Evolutionary conservation across 2,888 invertebrate species (phyloP), one percentile per base, ranked within the genome.

Genomic region (Leucophora obtusa): DNA sequence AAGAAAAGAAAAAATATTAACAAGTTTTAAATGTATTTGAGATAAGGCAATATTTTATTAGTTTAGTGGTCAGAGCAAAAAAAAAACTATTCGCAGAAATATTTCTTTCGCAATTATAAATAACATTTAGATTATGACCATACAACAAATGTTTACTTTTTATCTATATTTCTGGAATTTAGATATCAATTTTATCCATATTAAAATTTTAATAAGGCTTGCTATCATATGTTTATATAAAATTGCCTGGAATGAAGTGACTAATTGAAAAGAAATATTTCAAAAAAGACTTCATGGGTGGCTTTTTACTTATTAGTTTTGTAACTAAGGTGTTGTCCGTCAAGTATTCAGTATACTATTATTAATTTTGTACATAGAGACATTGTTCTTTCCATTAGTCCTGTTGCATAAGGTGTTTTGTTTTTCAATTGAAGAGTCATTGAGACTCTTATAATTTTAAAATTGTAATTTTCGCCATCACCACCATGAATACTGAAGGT

Each of bases 381-480:
- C 47, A 28, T 21, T 28, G 18, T 47, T 24, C 9, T 62, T 62
- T 47, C 9, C 47, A 47, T 15, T 62, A 17, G 47, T 62, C 47
- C 62, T 62, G 47, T 43, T 47, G 9, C 11, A 24, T 62, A 24
- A 10, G 15, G 10, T 62, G 62, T 47, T 47, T 47, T 47, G 14
- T 14, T n/a, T 10, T n/a, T 47, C 24, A 24, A 62, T 62, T 62
- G 62, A 28, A 28, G 28, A 47, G 62, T 24, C 24, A 62, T 62
- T 62, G 43, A 47, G n/a, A 47, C 43, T 47, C 1, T 43, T 47
- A n/a, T 47, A n/a, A 47, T 3, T 47, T 47, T 14, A 47, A 47
- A 47, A 47, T 47, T 38, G 38, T 11, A 38, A 10, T 38, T 47
- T 47, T 47, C n/a, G n/a, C 43, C 43, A 47, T 38, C 43, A 47